Evolutionary conservation across 1,140 invertebrate species (phyloP).

Genomic region (Neodiprion fabricii): DNA sequence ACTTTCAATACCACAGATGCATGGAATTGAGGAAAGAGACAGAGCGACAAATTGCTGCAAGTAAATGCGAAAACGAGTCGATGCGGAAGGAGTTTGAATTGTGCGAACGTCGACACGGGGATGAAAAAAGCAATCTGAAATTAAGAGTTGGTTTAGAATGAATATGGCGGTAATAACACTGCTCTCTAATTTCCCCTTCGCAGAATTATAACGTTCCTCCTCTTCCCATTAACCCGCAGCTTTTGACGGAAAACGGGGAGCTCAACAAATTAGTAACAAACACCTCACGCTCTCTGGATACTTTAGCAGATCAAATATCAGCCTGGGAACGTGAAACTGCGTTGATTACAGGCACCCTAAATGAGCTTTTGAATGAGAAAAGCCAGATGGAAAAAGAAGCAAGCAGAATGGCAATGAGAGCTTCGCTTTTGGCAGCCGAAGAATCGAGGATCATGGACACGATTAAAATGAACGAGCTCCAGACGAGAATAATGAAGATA

Average conservation of each 20-base stretch:
- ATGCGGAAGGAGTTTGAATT: constrained; percentile 33
- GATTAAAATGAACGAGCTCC: neutral
- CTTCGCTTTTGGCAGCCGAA: neutral
- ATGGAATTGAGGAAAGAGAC: constrained; percentile 34
- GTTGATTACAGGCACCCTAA: constrained; percentile 39
- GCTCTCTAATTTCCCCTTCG: constrained; percentile 7
- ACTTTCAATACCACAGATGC: constrained; percentile 27
- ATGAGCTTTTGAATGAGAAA: constrained; percentile 42
- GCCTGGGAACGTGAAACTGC: constrained; percentile 42
- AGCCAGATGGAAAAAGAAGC: constrained; percentile 39
- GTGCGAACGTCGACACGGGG: constrained; percentile 29
- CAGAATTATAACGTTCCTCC: neutral
- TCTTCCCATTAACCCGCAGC: constrained; percentile 26
- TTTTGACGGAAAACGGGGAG: constrained; percentile 28
- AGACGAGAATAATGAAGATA: neutral
- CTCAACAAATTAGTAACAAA: constrained; percentile 35
- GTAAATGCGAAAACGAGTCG: constrained; percentile 35
- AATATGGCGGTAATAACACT: constrained; percentile 5
- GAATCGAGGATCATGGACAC: neutral
- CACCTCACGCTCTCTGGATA: constrained; percentile 37
- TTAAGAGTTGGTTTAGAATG: constrained; percentile 31
- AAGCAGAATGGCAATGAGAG: constrained; percentile 30
- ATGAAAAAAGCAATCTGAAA: constrained; percentile 37
- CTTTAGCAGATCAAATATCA: constrained; percentile 38
- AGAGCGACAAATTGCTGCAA: constrained; percentile 31